Evolutionary conservation across 2,113 vertebrate genomes (phyloP).

Genomic region (Scartelaos histophorus): DNA sequence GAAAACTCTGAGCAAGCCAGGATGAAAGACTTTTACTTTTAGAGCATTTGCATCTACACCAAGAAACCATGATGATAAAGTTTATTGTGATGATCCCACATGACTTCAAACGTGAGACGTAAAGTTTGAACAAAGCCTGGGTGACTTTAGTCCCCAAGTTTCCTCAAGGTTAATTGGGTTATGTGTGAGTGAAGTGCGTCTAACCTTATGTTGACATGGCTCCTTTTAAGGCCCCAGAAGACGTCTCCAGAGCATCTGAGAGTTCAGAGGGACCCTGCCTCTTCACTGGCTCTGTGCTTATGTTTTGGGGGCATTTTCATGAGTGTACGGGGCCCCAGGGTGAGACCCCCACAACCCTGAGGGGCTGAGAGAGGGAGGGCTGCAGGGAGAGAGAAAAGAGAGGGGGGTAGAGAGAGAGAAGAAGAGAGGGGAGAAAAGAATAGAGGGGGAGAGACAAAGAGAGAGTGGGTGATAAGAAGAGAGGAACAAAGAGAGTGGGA

Average conservation of each 20-base stretch:
- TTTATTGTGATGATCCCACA: background rate
- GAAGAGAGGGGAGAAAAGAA: too few relatives aligned
- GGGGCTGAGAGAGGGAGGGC: constrained; percentile 8
- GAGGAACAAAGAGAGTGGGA: background rate
- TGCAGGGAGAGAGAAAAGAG: too few relatives aligned
- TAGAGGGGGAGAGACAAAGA: too few relatives aligned
- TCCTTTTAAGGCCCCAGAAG: background rate
- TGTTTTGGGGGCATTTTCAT: constrained; percentile 29
- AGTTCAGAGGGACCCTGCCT: constrained; percentile 43
- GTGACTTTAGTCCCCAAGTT: constrained; percentile 13
- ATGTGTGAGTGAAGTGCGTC: background rate
- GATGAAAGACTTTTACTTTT: background rate
- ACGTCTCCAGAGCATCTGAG: constrained; percentile 14
- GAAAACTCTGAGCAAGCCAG: too few relatives aligned
- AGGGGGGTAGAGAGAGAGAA: too few relatives aligned
- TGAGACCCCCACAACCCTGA: constrained; percentile 56
- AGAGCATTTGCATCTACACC: background rate
- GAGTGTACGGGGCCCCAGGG: constrained; percentile 50
- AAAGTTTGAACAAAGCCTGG: constrained; percentile 38
- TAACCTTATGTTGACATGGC: background rate
- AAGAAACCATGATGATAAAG: background rate
- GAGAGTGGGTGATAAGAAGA: too few relatives aligned
- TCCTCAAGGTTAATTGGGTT: constrained; percentile 7
- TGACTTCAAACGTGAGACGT: background rate
- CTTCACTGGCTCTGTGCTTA: constrained; percentile 21